Evolutionary conservation across 2,113 vertebrate genomes (phyloP), one percentile per base, ranked within the genome.

Genomic region (Aegithalos caudatus): DNA sequence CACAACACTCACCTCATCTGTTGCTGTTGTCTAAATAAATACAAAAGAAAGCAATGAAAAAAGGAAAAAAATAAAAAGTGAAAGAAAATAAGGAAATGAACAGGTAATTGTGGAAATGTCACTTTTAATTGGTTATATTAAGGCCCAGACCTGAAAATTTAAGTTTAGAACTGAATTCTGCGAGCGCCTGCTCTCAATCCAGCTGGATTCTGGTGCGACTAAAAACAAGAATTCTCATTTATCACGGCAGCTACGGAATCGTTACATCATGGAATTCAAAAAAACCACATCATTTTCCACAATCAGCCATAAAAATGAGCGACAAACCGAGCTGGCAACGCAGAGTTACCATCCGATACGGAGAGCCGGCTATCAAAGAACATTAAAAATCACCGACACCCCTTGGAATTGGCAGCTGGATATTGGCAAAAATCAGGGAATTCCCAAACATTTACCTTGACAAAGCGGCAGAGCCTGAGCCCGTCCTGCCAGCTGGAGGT

Each of bases 391-490:
- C 7, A 47, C 3, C 10, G 29, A 24, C 14, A 7, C 17, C 9
- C 17, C 15, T 40, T 14, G 54, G 56, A 64, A 25, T 25, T 25
- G 27, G 5, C 1, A 8, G 0, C 11, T 10, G 37, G 48, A n/a
- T 0, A 0, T 37, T 42, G 11, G 54, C 3, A 6, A 71, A 44
- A 56, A 18, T 60, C 21, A 51, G 28, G 70, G n/a, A n/a, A n/a
- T n/a, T n/a, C n/a, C n/a, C n/a, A n/a, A n/a, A n/a, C n/a, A n/a
- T 56, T 90, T 97, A 99, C 99, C 98, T 99, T 99, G 93, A 99
- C 98, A n/a, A 99, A 99, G n/a, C 98, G 98, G 74, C 99, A 99
- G 64, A 99, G 97, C 50, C 98, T 97, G 61, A 99, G 92, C 3
- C 98, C 98, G 24, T 64, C 31, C 11, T 64, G 2, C 76, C 76